phyloP scores from a whole-genome alignment of 1,140 invertebrate genomes.

The Pissodes strobi region DNA sequence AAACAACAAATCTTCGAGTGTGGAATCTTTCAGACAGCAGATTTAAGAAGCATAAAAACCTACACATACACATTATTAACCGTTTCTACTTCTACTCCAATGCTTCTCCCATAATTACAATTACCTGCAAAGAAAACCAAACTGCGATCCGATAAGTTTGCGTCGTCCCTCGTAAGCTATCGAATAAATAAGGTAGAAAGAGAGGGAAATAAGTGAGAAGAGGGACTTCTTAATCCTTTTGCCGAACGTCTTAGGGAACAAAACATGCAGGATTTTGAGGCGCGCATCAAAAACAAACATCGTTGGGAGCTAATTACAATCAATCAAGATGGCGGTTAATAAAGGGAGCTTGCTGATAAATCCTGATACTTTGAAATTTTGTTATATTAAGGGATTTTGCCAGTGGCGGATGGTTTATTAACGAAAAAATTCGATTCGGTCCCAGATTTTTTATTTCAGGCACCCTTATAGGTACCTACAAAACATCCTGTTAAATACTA shows the following conservation, averaged over 20 bases:
- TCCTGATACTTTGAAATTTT: slow-evolving; percentile 38
- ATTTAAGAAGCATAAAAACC: too few species aligned
- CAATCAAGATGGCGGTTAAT: slow-evolving; percentile 39
- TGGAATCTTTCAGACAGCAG: too few species aligned
- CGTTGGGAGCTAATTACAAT: slow-evolving; percentile 36
- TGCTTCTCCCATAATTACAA: too few species aligned
- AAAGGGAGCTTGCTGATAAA: slow-evolving; percentile 38
- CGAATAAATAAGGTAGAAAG: slow-evolving; percentile 10
- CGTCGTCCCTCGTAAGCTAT: neutral
- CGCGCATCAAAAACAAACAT: slow-evolving; percentile 40
- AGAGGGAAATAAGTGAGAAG: slow-evolving; percentile 10
- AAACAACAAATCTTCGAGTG: too few species aligned
- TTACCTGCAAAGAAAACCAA: too few species aligned
- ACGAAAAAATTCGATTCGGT: neutral
- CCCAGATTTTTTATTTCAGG: too few species aligned
- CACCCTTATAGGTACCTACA: too few species aligned
- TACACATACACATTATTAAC: too few species aligned
- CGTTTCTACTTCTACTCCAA: too few species aligned
- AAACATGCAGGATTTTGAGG: slow-evolving; percentile 37
- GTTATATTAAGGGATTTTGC: slow-evolving; percentile 24
- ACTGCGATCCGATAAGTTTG: too few species aligned
- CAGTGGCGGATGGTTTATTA: slow-evolving; percentile 19
- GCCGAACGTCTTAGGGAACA: slow-evolving; percentile 33
- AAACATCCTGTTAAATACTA: too few species aligned
- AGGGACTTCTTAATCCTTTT: slow-evolving; percentile 27